phyloP scores from a whole-genome alignment of 2,113 vertebrate species.

The Corvus cornix region DNA sequence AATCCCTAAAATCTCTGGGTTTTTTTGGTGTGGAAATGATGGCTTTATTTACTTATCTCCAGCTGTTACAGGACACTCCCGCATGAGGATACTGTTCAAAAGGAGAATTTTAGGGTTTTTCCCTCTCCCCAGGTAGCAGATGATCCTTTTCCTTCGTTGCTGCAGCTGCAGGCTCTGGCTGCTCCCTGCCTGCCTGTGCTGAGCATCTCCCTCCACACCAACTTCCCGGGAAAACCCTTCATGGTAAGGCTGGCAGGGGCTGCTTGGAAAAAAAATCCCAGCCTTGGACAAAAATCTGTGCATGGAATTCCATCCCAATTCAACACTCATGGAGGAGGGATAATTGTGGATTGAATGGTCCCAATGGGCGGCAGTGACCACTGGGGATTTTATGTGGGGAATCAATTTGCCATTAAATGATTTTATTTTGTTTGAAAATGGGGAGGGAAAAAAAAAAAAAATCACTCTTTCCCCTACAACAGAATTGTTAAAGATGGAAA shows the following conservation, averaged over 20 bases:
- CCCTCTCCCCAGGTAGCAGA: neutral
- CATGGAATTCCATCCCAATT: neutral
- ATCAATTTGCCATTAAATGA: neutral
- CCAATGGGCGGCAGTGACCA: rapidly evolving
- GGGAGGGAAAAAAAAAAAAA: neutral
- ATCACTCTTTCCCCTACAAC: rapidly evolving
- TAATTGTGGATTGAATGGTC: rapidly evolving
- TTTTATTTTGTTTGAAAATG: neutral
- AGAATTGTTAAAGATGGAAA: neutral
- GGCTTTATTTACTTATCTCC: neutral
- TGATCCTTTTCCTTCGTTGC: neutral
- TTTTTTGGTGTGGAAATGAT: neutral
- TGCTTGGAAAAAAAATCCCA: neutral
- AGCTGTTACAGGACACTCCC: neutral
- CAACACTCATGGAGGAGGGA: neutral
- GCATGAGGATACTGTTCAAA: neutral
- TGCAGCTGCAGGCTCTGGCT: neutral
- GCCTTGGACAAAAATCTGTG: neutral
- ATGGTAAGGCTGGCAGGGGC: neutral
- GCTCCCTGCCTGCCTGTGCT: neutral
- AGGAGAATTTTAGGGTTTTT: neutral
- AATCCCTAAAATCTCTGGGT: neutral
- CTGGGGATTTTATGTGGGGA: neutral
- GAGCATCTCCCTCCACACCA: neutral
- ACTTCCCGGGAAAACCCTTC: neutral